Percentiles rank a stretch among this genome's conserved stretches.
phyloP scores from a whole-genome alignment of 2,113 vertebrate species.

The Phrynocephalus versicolor region DNA sequence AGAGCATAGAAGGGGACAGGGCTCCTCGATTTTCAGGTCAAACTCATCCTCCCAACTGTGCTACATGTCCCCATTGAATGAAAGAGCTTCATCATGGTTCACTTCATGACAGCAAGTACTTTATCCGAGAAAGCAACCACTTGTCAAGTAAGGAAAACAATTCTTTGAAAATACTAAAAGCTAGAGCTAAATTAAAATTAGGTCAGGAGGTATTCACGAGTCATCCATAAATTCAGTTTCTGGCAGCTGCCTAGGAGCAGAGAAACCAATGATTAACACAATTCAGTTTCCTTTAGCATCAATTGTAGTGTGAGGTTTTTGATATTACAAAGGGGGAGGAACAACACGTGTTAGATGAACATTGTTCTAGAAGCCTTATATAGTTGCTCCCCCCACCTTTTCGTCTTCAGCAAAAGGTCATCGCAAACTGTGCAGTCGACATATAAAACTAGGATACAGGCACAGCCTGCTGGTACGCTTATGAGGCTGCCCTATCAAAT shows the following conservation, averaged over 20 bases:
- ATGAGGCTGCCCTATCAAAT: not conserved
- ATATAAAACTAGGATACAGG: not conserved
- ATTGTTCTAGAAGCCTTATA: not conserved
- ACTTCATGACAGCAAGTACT: not conserved
- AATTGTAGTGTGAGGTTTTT: not conserved
- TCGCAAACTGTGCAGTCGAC: not conserved
- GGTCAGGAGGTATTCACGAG: not conserved
- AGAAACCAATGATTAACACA: conserved; percentile 15
- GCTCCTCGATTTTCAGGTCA: not conserved
- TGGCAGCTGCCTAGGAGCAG: not conserved
- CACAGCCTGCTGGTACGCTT: not conserved
- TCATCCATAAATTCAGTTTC: not conserved
- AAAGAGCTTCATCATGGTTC: not conserved
- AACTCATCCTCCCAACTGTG: not conserved
- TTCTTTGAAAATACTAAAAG: not conserved
- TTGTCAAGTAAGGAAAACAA: not conserved
- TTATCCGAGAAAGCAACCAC: not conserved
- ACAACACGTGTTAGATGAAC: not conserved
- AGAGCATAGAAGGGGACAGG: not conserved
- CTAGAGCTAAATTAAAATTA: not conserved
- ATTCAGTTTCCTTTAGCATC: not conserved
- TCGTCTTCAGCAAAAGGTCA: not conserved
- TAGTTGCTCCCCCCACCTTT: not conserved
- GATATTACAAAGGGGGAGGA: conserved; percentile 1
- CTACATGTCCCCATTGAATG: not conserved